Evolutionary conservation across 2,888 invertebrate genomes (phyloP).

Genomic region (Masnerella sp.): DNA sequence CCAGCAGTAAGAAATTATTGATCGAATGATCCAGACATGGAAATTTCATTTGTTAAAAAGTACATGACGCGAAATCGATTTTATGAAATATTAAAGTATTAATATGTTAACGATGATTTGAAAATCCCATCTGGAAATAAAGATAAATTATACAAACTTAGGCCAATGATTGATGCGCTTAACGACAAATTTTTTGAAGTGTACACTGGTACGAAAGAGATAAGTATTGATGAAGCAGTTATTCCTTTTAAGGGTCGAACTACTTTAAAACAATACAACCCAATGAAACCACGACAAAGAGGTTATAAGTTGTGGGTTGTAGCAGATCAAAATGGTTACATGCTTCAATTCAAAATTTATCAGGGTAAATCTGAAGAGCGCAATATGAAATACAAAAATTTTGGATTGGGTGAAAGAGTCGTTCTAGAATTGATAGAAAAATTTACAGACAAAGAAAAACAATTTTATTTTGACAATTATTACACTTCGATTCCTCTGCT

Average conservation of each 20-base stretch:
- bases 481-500: conserved; percentile 25
- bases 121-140: conserved; percentile 7
- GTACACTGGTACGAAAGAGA: conserved; percentile 7
- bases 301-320: conserved; percentile 22
- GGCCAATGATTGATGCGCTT: conserved; percentile 25
- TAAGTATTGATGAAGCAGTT: conserved; percentile 27
- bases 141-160: conserved; percentile 21
- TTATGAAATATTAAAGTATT: no score
- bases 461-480: conserved; percentile 31
- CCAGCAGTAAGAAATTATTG: conserved; percentile 6
- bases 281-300: conserved; percentile 11
- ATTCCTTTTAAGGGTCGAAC: conserved; percentile 22
- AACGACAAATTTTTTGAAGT: conserved; percentile 10
- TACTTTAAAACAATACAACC: conserved; percentile 21
- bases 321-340: conserved; percentile 15
- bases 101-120: no score
- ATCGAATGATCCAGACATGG: not conserved
- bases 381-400: conserved; percentile 19
- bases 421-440: conserved; percentile 25
- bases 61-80: conserved; percentile 16
- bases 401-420: conserved; percentile 27
- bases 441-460: not conserved
- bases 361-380: conserved; percentile 16
- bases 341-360: conserved; percentile 22
- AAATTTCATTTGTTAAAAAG: not conserved